Percentiles rank a stretch among this genome's conserved stretches.
phyloP scores from a whole-genome alignment of 2,113 vertebrate genomes.

The Axis porcinus region DNA sequence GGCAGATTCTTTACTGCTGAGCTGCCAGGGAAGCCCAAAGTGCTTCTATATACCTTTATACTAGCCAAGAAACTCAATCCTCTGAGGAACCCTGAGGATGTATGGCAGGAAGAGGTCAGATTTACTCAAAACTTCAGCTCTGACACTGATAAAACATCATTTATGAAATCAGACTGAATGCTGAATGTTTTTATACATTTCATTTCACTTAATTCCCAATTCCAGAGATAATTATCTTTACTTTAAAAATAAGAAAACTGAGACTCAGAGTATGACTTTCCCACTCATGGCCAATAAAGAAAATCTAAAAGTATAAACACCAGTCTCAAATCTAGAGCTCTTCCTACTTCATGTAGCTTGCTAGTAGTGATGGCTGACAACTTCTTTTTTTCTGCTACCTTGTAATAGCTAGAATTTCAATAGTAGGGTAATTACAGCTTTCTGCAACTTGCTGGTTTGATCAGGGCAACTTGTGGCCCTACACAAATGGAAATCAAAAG shows the following conservation, averaged over 20 bases:
- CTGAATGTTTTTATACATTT: background rate
- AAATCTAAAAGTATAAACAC: background rate
- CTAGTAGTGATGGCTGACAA: background rate
- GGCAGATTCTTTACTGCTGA: background rate
- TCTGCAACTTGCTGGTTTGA: background rate
- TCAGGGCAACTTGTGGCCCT: background rate
- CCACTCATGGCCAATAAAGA: background rate
- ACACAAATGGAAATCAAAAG: background rate
- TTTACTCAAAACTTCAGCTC: background rate
- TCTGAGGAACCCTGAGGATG: background rate
- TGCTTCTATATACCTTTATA: background rate
- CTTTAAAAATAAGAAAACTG: background rate
- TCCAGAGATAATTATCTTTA: background rate
- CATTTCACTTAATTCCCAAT: background rate
- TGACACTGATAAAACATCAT: background rate
- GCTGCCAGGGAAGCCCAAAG: background rate
- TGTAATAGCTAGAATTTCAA: background rate
- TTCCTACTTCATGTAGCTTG: background rate
- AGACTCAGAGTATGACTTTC: background rate
- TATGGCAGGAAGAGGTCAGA: background rate
- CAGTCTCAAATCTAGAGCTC: background rate
- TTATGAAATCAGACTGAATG: background rate
- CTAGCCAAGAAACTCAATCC: background rate
- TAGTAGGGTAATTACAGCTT: background rate
- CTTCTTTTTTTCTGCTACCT: background rate